phyloP scores from a whole-genome alignment of 2,113 vertebrate species.

The Podarcis muralis region DNA sequence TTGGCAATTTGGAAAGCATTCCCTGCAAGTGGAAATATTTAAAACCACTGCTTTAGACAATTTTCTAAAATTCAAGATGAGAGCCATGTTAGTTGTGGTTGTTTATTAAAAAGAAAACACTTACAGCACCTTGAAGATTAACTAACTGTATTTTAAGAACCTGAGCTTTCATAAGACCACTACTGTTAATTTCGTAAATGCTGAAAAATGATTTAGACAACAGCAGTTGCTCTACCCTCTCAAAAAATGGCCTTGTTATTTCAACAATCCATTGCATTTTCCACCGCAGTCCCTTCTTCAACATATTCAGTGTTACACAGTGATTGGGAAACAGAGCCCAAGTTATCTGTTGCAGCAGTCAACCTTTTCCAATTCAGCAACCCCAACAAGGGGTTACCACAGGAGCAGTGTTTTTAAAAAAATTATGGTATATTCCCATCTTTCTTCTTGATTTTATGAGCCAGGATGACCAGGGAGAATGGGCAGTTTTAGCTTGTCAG shows the following conservation, averaged over 20 bases:
- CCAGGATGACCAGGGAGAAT: not conserved
- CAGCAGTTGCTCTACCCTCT: not conserved
- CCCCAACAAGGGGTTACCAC: not conserved
- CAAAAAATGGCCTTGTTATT: not conserved
- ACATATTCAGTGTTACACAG: not conserved
- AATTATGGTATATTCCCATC: not conserved
- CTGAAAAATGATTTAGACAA: not conserved
- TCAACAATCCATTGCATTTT: not conserved
- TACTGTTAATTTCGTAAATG: not conserved
- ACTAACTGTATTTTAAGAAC: not conserved
- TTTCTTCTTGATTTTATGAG: not conserved
- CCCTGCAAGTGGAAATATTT: not conserved
- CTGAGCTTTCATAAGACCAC: not conserved
- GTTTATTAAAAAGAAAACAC: not conserved
- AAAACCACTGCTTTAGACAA: not conserved
- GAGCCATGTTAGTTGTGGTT: not conserved
- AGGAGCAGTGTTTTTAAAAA: not conserved
- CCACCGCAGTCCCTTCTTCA: not conserved
- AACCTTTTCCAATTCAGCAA: not conserved
- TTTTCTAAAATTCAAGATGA: not conserved
- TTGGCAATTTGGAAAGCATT: not conserved
- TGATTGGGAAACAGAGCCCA: not conserved
- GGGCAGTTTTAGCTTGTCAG: not conserved
- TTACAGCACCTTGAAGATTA: not conserved
- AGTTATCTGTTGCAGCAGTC: not conserved